Percentiles rank a stretch among this genome's conserved stretches.
Conservation (phyloP, 2,113 vertebrate genomes). For the Psophia crepitans region DNA sequence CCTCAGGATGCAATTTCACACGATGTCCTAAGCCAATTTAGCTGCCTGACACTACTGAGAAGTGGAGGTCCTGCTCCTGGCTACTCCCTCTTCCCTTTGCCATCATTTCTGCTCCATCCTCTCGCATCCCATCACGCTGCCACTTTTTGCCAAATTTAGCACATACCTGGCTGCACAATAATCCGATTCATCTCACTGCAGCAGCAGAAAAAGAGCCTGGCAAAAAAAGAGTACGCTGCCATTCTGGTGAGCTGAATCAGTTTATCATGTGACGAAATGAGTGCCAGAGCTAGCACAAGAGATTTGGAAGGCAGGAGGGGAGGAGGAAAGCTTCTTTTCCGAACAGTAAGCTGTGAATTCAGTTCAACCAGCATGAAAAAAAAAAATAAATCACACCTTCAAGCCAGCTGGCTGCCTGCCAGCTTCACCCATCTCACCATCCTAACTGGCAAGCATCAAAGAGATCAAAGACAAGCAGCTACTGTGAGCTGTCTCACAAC, state of each 20-base stretch:
- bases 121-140: background rate
- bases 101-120: background rate
- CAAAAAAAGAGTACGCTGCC: background rate
- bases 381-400: background rate
- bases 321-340: background rate
- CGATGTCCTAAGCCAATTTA: background rate
- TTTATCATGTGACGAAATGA: background rate
- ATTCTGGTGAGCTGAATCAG: constrained; percentile 29
- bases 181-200: constrained; percentile 7
- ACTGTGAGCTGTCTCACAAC: background rate
- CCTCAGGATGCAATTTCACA: background rate
- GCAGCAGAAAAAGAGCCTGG: constrained; percentile 3
- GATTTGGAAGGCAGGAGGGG: background rate
- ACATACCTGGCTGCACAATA: constrained; percentile 38
- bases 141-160: constrained; percentile 12
- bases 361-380: background rate
- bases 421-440: constrained; percentile 3
- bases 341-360: constrained; percentile 32
- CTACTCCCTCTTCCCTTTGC: background rate
- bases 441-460: background rate
- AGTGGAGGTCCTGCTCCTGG: background rate
- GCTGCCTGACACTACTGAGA: background rate
- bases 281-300: background rate
- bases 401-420: background rate
- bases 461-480: constrained; percentile 9